phyloP scores from a whole-genome alignment of 2,888 invertebrate genomes.

The Eupeodes luniger region DNA sequence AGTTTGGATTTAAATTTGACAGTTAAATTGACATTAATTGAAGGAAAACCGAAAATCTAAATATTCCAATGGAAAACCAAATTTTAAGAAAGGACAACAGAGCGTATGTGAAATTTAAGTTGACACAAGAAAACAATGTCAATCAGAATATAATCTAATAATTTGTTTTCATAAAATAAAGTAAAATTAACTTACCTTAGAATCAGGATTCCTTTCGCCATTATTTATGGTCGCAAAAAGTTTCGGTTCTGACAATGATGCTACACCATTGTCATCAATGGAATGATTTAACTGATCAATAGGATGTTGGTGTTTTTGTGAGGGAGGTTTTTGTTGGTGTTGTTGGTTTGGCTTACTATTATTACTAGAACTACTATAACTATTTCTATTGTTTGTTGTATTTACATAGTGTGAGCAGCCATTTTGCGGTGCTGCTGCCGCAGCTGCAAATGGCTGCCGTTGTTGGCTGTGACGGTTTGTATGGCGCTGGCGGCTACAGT shows the following conservation, averaged over 20 bases:
- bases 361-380: constrained; percentile 70
- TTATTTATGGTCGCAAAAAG: constrained; percentile 46
- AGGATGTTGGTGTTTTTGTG: constrained; percentile 46
- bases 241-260: constrained; percentile 62
- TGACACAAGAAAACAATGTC: no score
- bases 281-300: constrained; percentile 67
- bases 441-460: constrained; percentile 55
- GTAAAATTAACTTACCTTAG: constrained; percentile 34
- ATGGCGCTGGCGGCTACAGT: constrained; percentile 74
- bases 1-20: no score
- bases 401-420: constrained; percentile 73
- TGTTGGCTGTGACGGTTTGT: constrained; percentile 67
- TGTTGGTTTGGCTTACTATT: constrained; percentile 63
- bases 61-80: no score
- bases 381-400: constrained; percentile 73
- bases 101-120: no score
- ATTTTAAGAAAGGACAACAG: no score
- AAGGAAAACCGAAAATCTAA: no score
- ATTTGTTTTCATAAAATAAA: no score
- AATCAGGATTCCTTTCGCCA: constrained; percentile 37
- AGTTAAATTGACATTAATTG: no score
- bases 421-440: constrained; percentile 57
- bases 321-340: constrained; percentile 31
- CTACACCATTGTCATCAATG: constrained; percentile 65
- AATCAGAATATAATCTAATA: no score